Evolutionary conservation across 2,797 vertebrate genomes (phyloP).

Genomic region (Mallotus villosus): DNA sequence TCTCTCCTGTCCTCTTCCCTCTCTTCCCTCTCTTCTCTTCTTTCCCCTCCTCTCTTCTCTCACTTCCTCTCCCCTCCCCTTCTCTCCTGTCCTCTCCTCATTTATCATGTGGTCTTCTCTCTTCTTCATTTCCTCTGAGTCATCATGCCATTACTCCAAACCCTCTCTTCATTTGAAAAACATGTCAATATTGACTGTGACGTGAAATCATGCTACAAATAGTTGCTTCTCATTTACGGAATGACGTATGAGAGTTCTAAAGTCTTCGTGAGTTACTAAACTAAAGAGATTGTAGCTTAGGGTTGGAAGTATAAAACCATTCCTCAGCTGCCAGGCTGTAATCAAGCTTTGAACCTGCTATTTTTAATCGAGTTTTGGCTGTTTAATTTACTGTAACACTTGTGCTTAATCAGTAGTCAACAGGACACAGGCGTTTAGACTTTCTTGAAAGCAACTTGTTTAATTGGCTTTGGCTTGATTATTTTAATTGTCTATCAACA

Average conservation of each 20-base stretch:
- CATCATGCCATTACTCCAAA: too few relatives aligned
- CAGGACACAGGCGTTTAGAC: neutral
- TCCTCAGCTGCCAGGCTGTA: neutral
- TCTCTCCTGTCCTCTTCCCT: neutral
- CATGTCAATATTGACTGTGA: too few relatives aligned
- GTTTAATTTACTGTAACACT: neutral
- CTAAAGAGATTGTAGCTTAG: neutral
- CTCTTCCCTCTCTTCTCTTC: neutral
- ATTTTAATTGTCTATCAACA: constrained; percentile 1
- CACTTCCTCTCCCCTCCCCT: neutral
- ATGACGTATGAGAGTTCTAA: neutral
- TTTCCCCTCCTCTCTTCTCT: neutral
- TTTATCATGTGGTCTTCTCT: neutral
- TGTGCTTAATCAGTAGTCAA: neutral
- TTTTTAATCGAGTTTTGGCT: neutral
- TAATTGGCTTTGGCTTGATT: constrained; percentile 9
- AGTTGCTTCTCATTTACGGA: neutral
- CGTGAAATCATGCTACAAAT: too few relatives aligned
- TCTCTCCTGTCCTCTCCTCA: neutral
- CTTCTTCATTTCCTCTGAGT: neutral
- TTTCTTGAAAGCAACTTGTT: neutral
- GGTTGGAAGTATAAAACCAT: neutral
- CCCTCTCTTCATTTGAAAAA: too few relatives aligned
- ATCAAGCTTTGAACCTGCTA: neutral
- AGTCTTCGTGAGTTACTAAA: neutral